Evolutionary conservation across 2,888 invertebrate species (phyloP), one percentile per base, ranked within the genome.

Genomic region (Chrysodeixis includens): DNA sequence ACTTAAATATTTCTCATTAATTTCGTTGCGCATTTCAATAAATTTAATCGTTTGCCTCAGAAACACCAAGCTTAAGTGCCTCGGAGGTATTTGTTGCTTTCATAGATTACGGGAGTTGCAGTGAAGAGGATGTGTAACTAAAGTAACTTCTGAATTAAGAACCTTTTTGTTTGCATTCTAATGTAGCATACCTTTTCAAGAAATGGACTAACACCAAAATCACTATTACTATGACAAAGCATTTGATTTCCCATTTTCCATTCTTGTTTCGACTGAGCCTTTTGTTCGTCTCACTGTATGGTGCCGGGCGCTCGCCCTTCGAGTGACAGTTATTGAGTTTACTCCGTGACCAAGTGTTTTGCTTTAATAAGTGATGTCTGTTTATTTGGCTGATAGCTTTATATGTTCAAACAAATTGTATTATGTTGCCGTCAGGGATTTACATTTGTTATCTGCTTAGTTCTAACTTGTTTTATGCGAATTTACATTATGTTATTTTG

Each of bases 301-400:
- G 8, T 26, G 1, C 8, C 0, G 1, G 8, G 16, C 32, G 52
- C 30, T 2, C 26, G 14, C 4, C 35, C 46, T 22, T 46, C 40
- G 46, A 46, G 74, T 30, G 69, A 20, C 62, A 22, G 22, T 40
- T 30, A 56, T 56, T 56, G 56, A 14, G 56, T 35, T 18, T 30
- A 16, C 44, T 32, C 32, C 54, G 71, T 71, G 72, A 59, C 61
- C 73, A 68, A 68, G 74, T 73, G 63, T 52, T 59, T 62, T 72
- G 59, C 61, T 66, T 66, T 66, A 76, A 66, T 71, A 73, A 66
- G 66, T 66, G 53, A 72, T 57, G 72, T 54, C 62, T 56, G 62
- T 57, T 62, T 62, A 57, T 54, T 60, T 22, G 56, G 30, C 30
- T 22, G 63, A 55, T 18, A 26, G 56, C 30, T 26, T 62, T 26